Conservation (phyloP, 2,888 invertebrate species). For the Neria commutata region DNA sequence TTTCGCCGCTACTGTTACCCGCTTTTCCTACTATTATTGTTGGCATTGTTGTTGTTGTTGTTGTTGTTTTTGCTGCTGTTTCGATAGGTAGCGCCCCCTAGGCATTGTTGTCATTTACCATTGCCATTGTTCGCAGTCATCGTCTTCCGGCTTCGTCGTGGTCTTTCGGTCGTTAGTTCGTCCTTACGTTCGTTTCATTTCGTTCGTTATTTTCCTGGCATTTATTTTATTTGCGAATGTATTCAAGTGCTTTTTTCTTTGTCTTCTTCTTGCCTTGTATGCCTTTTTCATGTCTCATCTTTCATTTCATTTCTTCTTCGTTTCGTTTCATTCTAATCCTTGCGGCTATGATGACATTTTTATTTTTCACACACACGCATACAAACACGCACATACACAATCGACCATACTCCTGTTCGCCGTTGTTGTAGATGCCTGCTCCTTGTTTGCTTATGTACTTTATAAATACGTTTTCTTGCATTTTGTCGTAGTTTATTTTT, state of each 20-base stretch:
- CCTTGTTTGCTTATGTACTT: conserved; percentile 1
- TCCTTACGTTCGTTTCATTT: conserved; percentile 2
- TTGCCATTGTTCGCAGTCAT: background rate
- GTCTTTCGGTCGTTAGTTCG: conserved; percentile 4
- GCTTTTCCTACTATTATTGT: conserved; percentile 3
- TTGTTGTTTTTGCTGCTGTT: background rate
- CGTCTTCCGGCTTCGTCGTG: background rate
- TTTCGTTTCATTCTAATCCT: conserved; percentile 17
- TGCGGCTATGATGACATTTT: conserved; percentile 22
- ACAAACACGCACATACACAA: too few relatives aligned
- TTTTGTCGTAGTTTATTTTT: background rate
- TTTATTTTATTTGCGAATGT: conserved; percentile 18
- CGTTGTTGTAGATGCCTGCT: too few relatives aligned
- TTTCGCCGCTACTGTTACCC: background rate
- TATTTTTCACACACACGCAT: too few relatives aligned
- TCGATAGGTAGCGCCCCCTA: background rate
- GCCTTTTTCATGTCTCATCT: conserved; percentile 4
- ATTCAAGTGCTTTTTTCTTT: background rate
- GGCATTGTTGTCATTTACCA: background rate
- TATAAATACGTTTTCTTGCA: background rate
- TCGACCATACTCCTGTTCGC: too few relatives aligned
- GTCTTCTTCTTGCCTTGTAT: too few relatives aligned
- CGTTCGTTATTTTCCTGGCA: background rate
- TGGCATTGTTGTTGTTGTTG: too few relatives aligned
- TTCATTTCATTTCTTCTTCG: conserved; percentile 15